phyloP scores from a whole-genome alignment of 1,140 invertebrate species.

The Pseudomyrmex flavicornis region DNA sequence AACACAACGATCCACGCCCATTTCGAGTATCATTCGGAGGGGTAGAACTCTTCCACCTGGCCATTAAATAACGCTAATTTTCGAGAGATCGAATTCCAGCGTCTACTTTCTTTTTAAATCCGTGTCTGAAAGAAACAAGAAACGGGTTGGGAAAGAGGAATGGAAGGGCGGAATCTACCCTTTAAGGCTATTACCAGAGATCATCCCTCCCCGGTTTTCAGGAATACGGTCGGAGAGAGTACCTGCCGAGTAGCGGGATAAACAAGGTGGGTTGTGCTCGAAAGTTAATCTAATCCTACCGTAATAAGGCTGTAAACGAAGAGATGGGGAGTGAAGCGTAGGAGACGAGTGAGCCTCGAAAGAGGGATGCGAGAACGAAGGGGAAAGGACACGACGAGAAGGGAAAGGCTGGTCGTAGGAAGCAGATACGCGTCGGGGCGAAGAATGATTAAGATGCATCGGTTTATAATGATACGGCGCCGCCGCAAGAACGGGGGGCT shows the following conservation, averaged over 20 bases:
- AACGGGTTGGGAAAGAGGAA: background rate
- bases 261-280: conserved; percentile 74
- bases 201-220: conserved; percentile 75
- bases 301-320: conserved; percentile 77
- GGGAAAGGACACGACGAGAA: background rate
- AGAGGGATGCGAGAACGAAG: background rate
- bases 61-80: conserved; percentile 59
- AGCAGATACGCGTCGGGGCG: conserved; percentile 21
- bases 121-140: conserved; percentile 57
- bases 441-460: conserved; percentile 81
- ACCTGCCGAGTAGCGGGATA: conserved; percentile 74
- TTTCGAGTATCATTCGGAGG: conserved; percentile 22
- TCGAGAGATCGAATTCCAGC: conserved; percentile 52
- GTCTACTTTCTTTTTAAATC: conserved; percentile 52
- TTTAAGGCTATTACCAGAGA: conserved; percentile 80
- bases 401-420: conserved; percentile 30
- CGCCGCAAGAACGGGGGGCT: conserved; percentile 71
- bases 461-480: conserved; percentile 80
- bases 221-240: conserved; percentile 55
- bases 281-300: conserved; percentile 79
- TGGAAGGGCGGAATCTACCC: conserved; percentile 55
- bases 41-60: background rate
- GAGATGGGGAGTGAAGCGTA: conserved; percentile 11
- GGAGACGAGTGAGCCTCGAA: conserved; percentile 38
- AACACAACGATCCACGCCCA: conserved; percentile 22